Evolutionary conservation across 2,797 vertebrate genomes (phyloP).

Genomic region (Silurus aristotelis): DNA sequence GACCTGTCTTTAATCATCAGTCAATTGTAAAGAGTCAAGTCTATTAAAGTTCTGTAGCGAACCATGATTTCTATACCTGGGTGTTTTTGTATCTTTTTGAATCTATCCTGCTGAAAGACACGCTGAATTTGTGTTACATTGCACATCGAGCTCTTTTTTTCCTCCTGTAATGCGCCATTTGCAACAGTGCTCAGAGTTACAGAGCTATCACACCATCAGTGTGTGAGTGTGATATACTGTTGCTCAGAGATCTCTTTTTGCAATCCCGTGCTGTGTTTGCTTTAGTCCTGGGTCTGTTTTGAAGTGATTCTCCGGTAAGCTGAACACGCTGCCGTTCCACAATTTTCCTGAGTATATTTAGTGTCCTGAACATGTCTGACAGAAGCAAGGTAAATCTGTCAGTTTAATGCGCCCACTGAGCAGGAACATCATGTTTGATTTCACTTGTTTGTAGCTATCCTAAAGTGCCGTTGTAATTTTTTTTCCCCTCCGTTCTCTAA

Average conservation of each 20-base stretch:
- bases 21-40: conserved; percentile 12
- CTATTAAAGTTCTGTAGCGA: conserved; percentile 31
- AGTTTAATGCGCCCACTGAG: conserved; percentile 74
- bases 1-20: conserved; percentile 38
- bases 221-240: conserved; percentile 43
- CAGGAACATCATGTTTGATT: conserved; percentile 77
- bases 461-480: conserved; percentile 62
- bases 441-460: conserved; percentile 73
- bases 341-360: conserved; percentile 62
- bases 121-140: background rate
- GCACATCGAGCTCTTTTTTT: conserved; percentile 43
- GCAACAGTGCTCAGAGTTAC: conserved; percentile 59
- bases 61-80: conserved; percentile 41
- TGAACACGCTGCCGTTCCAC: conserved; percentile 53
- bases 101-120: conserved; percentile 45
- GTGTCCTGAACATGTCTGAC: conserved; percentile 66
- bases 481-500: conserved; percentile 56
- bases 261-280: conserved; percentile 61
- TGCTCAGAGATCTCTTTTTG: conserved; percentile 41
- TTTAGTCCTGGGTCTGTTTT: conserved; percentile 66
- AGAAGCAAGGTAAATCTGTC: conserved; percentile 66
- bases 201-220: conserved; percentile 60
- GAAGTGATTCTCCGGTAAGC: conserved; percentile 62
- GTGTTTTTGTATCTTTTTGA: background rate
- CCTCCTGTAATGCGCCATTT: conserved; percentile 57